Percentiles rank a stretch among this genome's conserved stretches.
These are phyloP conservation scores for Rotaria sp. DNA, from an alignment of 2,888 invertebrate species.

Conservation along the genomic window DNA sequence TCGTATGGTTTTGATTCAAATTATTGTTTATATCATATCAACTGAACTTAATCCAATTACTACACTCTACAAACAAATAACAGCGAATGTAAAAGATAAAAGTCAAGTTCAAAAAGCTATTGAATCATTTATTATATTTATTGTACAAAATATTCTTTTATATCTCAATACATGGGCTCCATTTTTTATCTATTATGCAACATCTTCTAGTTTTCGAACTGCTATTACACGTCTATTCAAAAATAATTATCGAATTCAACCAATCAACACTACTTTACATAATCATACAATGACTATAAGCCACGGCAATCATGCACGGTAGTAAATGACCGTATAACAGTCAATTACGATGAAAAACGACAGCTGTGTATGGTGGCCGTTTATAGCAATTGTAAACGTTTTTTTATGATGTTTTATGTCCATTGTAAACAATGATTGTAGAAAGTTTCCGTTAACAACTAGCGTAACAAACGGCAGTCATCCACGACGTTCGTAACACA, in stretches of 20 bases:
- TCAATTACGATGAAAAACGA: no score
- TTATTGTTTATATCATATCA: not conserved
- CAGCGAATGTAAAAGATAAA: not conserved
- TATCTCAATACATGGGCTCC: not conserved
- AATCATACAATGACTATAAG: not conserved
- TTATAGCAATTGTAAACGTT: no score
- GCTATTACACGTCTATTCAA: not conserved
- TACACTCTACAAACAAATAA: not conserved
- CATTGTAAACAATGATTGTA: no score
- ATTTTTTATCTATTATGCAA: not conserved
- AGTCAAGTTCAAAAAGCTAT: not conserved
- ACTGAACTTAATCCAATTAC: not conserved
- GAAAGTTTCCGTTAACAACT: no score
- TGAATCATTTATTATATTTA: not conserved
- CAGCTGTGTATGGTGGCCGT: no score
- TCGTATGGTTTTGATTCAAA: not conserved
- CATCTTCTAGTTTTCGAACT: not conserved
- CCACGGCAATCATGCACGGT: no score
- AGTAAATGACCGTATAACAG: no score
- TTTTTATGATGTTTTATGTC: no score
- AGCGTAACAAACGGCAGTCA: no score
- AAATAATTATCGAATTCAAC: not conserved
- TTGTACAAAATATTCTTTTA: no score
- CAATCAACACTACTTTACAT: not conserved
- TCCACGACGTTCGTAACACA: no score